Evolutionary conservation across 2,797 vertebrate genomes (phyloP).

Genomic region (Hydrophis major): DNA sequence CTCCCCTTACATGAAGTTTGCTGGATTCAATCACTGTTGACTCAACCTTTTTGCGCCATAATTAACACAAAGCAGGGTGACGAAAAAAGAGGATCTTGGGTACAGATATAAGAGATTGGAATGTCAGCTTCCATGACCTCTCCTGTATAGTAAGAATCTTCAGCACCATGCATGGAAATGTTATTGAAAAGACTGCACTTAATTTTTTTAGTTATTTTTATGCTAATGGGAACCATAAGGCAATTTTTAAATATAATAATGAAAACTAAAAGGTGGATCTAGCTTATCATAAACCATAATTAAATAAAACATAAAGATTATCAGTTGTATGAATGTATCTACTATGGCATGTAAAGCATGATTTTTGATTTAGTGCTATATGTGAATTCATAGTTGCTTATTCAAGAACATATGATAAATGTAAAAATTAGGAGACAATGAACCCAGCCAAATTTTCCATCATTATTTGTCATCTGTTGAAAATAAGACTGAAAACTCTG

Average conservation of each 20-base stretch:
- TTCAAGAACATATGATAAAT: background rate
- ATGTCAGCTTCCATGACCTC: background rate
- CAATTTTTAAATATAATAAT: background rate
- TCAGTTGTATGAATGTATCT: background rate
- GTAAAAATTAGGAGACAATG: background rate
- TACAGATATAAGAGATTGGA: background rate
- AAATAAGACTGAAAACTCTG: background rate
- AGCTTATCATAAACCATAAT: background rate
- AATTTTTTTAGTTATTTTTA: background rate
- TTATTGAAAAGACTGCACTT: background rate
- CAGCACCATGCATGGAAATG: background rate
- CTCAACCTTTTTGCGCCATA: background rate
- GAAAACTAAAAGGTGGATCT: background rate
- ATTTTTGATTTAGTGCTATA: background rate
- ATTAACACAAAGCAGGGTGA: conserved; percentile 18
- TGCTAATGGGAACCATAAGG: background rate
- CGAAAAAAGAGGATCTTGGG: background rate
- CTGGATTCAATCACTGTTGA: background rate
- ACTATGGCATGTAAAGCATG: background rate
- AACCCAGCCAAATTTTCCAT: background rate
- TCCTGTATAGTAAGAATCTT: background rate
- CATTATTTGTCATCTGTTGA: background rate
- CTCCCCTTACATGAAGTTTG: background rate
- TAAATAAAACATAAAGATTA: background rate
- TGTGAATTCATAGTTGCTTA: background rate